Base-by-base conservation (phyloP, 2,888 invertebrate genomes). In the Congeria kusceri region DNA sequence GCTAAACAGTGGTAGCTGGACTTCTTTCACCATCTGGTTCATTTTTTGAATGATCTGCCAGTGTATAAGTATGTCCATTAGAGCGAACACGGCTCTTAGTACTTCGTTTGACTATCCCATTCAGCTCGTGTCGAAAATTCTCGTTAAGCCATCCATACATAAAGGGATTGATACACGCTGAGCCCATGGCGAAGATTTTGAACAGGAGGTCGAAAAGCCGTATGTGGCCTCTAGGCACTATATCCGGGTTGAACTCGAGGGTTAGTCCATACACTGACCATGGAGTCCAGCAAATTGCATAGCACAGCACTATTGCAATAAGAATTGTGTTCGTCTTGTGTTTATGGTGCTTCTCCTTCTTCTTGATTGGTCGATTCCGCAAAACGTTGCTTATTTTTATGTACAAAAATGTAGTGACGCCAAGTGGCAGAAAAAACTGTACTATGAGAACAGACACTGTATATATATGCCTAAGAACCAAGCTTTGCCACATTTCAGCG, bases 91-190 rank as follows among this genome's bases (percentile, higher is more conserved):
- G 77, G 27, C 82, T 79, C 56, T 80, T 81, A 27, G 82, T 75
- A n/a, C 71, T 58, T 11, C 81, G 44, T 25, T 85, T 81, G 4
- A 90, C 82, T 74, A 90, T 76, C 18, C 82, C 81, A 44, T 86
- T 86, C 18, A 93, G 74, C 76, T 92, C 93, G 76, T 91, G 91
- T 18, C 92, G 84, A 78, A 93, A 92, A 83, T 91, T 93, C 71
- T 92, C 93, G 76, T 93, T 93, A 13, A 93, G 88, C 92, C 92
- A 93, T 58, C 93, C 93, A 82, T 93, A 93, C 25, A 93, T 86
- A 76, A 92, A 91, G 0, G 93, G 93, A 80, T 93, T 93, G 62
- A 92, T 88, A 73, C 93, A 93, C 32, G 92, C 89, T n/a, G 92
- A 92, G 65, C 92, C 89, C 91, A 92, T 92, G 39, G 92, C 92